These are phyloP conservation scores for Sycophila sp. DNA, from an alignment of 1,140 invertebrate species.

Conservation along the genomic window DNA sequence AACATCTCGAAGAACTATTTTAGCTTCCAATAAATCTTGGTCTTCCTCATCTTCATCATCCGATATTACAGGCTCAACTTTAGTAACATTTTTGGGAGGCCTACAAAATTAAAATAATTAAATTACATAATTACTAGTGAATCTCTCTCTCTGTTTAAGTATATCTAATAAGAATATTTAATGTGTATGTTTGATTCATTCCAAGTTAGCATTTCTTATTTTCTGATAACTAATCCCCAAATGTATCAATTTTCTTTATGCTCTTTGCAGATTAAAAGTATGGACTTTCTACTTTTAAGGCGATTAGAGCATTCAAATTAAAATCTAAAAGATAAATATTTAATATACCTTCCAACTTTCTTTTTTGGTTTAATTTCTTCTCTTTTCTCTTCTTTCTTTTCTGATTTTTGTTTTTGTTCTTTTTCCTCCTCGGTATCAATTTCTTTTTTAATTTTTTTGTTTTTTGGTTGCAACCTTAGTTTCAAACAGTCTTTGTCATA, in stretches of 20 bases:
- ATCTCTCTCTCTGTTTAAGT: no score
- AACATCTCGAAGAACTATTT: constrained; percentile 66
- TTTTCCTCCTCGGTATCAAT: constrained; percentile 46
- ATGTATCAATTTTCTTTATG: constrained; percentile 56
- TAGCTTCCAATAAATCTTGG: constrained; percentile 64
- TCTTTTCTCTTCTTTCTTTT: no score
- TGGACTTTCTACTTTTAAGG: constrained; percentile 53
- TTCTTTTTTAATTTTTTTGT: constrained; percentile 52
- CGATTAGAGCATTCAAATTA: constrained; percentile 55
- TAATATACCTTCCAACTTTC: constrained; percentile 58
- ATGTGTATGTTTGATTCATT: constrained; percentile 53
- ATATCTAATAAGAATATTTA: no score
- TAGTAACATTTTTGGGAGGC: constrained; percentile 54
- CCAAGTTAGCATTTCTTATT: constrained; percentile 56
- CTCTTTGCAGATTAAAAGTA: constrained; percentile 61
- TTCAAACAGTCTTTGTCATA: constrained; percentile 67
- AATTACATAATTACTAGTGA: not conserved
- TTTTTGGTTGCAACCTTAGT: constrained; percentile 55
- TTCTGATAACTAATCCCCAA: constrained; percentile 55
- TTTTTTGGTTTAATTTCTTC: constrained; percentile 63
- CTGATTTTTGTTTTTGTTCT: constrained; percentile 51
- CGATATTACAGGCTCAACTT: constrained; percentile 51
- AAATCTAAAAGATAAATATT: constrained; percentile 20
- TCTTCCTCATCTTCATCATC: constrained; percentile 66
- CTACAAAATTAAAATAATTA: constrained; percentile 43